phyloP scores from a whole-genome alignment of 2,797 vertebrate genomes.

The Rachycentron canadum region DNA sequence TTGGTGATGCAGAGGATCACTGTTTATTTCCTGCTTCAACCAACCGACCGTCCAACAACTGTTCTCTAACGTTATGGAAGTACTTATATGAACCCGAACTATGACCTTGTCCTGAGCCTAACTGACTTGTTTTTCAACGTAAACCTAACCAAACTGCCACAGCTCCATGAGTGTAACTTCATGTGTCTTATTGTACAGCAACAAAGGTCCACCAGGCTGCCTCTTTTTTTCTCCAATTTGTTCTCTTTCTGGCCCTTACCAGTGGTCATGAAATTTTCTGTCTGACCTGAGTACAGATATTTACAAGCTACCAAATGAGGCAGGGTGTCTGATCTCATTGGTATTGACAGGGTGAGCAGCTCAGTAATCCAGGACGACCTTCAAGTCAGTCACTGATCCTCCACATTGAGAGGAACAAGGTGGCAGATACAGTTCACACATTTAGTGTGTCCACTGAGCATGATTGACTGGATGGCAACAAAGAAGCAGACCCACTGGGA shows the following conservation, averaged over 20 bases:
- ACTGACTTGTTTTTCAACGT: no score
- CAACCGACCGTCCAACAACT: no score
- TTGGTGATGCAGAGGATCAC: neutral
- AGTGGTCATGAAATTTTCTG: slow-evolving; percentile 14
- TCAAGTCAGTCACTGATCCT: slow-evolving; percentile 44
- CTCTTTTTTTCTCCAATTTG: neutral
- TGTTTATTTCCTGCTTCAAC: neutral
- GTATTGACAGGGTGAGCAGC: slow-evolving; percentile 41
- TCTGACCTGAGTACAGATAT: slow-evolving; percentile 34
- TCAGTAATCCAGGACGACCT: slow-evolving; percentile 55
- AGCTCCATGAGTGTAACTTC: no score
- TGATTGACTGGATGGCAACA: slow-evolving; percentile 40
- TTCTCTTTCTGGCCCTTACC: slow-evolving; percentile 21
- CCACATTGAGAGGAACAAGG: slow-evolving; percentile 29
- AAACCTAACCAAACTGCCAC: no score
- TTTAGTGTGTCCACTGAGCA: slow-evolving; percentile 35
- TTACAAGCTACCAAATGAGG: slow-evolving; percentile 38
- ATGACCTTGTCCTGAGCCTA: neutral
- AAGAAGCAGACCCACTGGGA: slow-evolving; percentile 8
- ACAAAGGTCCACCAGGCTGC: neutral
- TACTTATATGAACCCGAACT: neutral
- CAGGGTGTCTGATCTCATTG: slow-evolving; percentile 47
- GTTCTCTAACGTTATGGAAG: neutral
- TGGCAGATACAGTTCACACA: slow-evolving; percentile 54
- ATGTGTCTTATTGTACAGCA: no score